Evolutionary conservation across 2,797 vertebrate genomes (phyloP).

Genomic region (Anguilla pacifica): DNA sequence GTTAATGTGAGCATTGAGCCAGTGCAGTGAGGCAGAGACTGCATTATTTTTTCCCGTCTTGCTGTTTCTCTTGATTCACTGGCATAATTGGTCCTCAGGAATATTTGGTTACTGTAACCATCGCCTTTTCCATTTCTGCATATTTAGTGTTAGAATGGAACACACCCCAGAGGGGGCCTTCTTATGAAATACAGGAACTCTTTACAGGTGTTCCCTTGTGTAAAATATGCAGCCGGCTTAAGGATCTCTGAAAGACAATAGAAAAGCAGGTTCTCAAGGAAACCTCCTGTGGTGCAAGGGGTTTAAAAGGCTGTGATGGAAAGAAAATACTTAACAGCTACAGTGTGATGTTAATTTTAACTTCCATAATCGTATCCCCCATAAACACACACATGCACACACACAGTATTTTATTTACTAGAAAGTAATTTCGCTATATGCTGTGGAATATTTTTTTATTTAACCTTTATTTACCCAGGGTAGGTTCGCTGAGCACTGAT

Average conservation of each 20-base stretch:
- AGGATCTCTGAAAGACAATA: background rate
- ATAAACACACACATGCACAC: no score
- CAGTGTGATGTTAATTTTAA: no score
- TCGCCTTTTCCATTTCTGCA: background rate
- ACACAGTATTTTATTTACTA: no score
- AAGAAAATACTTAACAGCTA: background rate
- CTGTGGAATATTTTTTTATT: no score
- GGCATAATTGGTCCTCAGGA: background rate
- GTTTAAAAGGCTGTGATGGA: background rate
- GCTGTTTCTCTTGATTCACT: background rate
- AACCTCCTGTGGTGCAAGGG: background rate
- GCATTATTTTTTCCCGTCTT: background rate
- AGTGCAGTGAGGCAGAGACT: constrained; percentile 3
- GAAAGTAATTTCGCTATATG: no score
- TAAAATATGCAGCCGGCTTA: no score
- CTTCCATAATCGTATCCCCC: no score
- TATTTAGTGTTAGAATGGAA: background rate
- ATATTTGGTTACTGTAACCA: background rate
- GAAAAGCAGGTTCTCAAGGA: background rate
- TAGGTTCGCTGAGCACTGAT: no score
- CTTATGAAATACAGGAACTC: background rate
- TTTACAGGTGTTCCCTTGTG: background rate
- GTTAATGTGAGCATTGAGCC: constrained; percentile 28
- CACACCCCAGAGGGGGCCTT: background rate
- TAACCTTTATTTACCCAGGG: no score